These are phyloP conservation scores for Akabosia matsudoensis DNA, from an alignment of 1,140 invertebrate species.

Conservation along the genomic window DNA sequence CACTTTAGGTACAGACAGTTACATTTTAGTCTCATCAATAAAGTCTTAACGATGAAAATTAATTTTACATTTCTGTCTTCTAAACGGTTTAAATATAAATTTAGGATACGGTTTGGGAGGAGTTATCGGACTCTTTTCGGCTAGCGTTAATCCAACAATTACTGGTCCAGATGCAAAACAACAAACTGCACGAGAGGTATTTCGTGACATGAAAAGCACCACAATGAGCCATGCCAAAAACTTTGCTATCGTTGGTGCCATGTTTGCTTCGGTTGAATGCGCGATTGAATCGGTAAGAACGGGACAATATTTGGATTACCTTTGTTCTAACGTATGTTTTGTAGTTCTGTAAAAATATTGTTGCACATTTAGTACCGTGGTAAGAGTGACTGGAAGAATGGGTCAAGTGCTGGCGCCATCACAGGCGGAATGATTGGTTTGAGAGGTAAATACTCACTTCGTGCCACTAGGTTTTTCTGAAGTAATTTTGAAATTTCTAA, in stretches of 20 bases:
- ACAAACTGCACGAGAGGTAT: constrained; percentile 77
- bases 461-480: background rate
- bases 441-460: constrained; percentile 63
- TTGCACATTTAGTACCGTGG: constrained; percentile 70
- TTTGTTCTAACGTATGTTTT: no score
- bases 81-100: no score
- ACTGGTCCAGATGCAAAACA: constrained; percentile 68
- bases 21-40: background rate
- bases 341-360: constrained; percentile 27
- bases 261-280: constrained; percentile 92
- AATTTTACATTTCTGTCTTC: no score
- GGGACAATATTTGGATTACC: background rate
- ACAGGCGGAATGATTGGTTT: constrained; percentile 93
- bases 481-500: no score
- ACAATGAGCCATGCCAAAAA: constrained; percentile 93
- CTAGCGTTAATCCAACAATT: constrained; percentile 84
- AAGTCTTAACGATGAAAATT: background rate
- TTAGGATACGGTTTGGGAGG: constrained; percentile 83
- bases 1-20: constrained; percentile 67
- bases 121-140: constrained; percentile 90
- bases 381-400: constrained; percentile 94
- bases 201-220: constrained; percentile 86
- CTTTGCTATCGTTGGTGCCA: constrained; percentile 88
- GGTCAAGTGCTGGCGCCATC: constrained; percentile 86
- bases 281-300: constrained; percentile 76